Percentiles rank a stretch among this genome's conserved stretches.
These are phyloP conservation scores for Mycalesis mineus DNA, from an alignment of 2,888 invertebrate genomes.

Conservation along the genomic window DNA sequence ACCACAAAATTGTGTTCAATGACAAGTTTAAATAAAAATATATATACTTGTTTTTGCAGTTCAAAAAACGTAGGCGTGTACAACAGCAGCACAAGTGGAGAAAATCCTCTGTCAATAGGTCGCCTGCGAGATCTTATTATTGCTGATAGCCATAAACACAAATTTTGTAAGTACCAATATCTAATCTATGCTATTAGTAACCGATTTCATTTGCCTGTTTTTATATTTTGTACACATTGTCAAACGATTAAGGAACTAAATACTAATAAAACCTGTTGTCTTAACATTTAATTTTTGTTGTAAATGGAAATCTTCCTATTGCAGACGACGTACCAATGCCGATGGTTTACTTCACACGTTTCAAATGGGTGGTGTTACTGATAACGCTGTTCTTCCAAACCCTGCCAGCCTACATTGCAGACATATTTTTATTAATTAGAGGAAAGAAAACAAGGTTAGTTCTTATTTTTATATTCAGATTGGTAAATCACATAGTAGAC, in stretches of 20 bases:
- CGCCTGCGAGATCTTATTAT: constrained; percentile 22
- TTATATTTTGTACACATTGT: too few species aligned
- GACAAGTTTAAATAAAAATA: too few species aligned
- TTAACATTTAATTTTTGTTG: too few species aligned
- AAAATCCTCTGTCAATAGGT: constrained; percentile 39
- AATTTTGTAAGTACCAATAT: constrained; percentile 41
- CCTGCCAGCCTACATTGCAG: constrained; percentile 41
- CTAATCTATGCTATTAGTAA: too few species aligned
- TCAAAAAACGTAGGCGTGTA: constrained; percentile 39
- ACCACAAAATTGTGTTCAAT: too few species aligned
- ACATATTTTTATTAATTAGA: constrained; percentile 33
- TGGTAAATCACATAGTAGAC: too few species aligned
- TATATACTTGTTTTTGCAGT: constrained; percentile 31
- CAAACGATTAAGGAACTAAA: too few species aligned
- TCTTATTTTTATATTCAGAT: background rate
- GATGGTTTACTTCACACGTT: constrained; percentile 32
- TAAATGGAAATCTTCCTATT: constrained; percentile 27
- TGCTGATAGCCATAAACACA: constrained; percentile 33
- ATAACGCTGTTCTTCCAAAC: constrained; percentile 37
- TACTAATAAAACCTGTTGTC: too few species aligned
- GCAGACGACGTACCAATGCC: constrained; percentile 40
- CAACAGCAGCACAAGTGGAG: constrained; percentile 41
- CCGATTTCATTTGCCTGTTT: too few species aligned
- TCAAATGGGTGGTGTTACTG: constrained; percentile 30
- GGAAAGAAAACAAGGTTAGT: constrained; percentile 37